Percentiles rank a stretch among this genome's conserved stretches.
Evolutionary conservation across 2,797 vertebrate genomes (phyloP).

Genomic region (Natrix natrix): DNA sequence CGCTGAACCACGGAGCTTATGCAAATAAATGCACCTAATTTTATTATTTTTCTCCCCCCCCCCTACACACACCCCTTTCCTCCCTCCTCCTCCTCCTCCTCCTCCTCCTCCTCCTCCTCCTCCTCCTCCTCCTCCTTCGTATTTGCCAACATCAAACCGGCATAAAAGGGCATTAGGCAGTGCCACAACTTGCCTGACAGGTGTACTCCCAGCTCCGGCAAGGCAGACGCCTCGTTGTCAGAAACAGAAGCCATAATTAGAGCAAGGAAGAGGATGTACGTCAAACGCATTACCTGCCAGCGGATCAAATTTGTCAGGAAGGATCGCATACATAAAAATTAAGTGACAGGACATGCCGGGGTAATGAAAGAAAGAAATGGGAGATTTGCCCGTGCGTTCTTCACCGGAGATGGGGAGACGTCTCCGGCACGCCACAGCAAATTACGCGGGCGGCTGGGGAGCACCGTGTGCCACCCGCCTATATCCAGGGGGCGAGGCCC

Average conservation of each 20-base stretch:
- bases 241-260: conserved; percentile 74
- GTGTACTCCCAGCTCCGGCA: conserved; percentile 69
- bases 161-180: conserved; percentile 80
- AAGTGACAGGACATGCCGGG: conserved; percentile 79
- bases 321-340: conserved; percentile 80
- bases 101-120: conserved; percentile 44
- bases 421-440: conserved; percentile 50
- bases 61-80: conserved; percentile 27
- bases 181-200: conserved; percentile 72
- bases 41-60: conserved; percentile 50
- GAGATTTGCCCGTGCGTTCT: conserved; percentile 73
- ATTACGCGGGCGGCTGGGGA: conserved; percentile 16
- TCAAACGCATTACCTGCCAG: conserved; percentile 78
- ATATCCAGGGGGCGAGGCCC: not conserved
- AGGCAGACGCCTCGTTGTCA: conserved; percentile 60
- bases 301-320: conserved; percentile 81
- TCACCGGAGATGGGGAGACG: conserved; percentile 54
- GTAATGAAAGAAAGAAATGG: conserved; percentile 77
- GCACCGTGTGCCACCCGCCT: not conserved
- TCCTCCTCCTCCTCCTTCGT: conserved; percentile 45
- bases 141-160: conserved; percentile 80
- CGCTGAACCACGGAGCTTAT: conserved; percentile 72
- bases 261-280: conserved; percentile 75
- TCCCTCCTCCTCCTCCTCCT: not conserved
- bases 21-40: conserved; percentile 73